phyloP scores from a whole-genome alignment of 2,888 invertebrate species.

The Hirtodrosophila confusa region DNA sequence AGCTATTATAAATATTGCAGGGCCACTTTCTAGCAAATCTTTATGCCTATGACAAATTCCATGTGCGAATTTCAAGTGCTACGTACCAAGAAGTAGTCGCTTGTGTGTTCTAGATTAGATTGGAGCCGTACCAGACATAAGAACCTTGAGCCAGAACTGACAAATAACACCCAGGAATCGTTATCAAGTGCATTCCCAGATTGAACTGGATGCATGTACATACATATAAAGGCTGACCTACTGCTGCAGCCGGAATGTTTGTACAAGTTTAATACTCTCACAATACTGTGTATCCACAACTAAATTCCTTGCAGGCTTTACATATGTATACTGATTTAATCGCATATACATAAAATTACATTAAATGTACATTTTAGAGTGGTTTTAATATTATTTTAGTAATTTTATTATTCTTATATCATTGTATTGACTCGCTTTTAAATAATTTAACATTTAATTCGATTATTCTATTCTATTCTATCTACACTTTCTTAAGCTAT shows the following conservation, averaged over 20 bases:
- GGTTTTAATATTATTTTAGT: too few relatives aligned
- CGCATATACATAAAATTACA: too few relatives aligned
- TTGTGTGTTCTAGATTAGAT: conserved; percentile 26
- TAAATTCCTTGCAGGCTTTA: too few relatives aligned
- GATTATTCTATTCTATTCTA: too few relatives aligned
- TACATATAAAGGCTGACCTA: conserved; percentile 2
- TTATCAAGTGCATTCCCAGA: conserved; percentile 12
- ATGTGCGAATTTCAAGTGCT: conserved; percentile 11
- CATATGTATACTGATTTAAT: too few relatives aligned
- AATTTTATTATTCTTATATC: too few relatives aligned
- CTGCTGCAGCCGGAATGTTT: neutral
- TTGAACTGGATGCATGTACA: neutral
- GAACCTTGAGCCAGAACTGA: conserved; percentile 4
- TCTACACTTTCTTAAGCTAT: too few relatives aligned
- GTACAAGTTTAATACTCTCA: neutral
- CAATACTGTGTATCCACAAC: neutral
- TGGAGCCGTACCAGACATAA: conserved; percentile 9
- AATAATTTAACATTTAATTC: too few relatives aligned
- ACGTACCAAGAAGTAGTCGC: neutral
- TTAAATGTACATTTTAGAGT: too few relatives aligned
- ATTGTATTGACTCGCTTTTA: too few relatives aligned
- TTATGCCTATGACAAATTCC: conserved; percentile 29
- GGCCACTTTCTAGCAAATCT: conserved; percentile 14
- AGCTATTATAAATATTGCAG: conserved; percentile 29
- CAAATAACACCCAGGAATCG: neutral